phyloP scores from a whole-genome alignment of 2,888 invertebrate genomes.

The Drosophila fulvimacula region DNA sequence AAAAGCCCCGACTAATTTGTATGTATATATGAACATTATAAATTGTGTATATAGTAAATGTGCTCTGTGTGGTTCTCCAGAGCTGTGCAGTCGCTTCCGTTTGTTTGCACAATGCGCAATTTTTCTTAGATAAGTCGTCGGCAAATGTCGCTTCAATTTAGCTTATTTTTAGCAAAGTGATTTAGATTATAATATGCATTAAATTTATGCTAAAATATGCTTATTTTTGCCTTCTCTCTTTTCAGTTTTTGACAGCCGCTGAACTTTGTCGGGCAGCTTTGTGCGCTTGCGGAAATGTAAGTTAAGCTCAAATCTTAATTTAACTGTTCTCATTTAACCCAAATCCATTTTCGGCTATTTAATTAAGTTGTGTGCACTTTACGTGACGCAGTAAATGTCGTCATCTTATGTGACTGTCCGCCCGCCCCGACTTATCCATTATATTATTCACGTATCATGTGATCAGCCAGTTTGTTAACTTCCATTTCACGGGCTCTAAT shows the following conservation, averaged over 20 bases:
- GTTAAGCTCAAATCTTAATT: constrained; percentile 23
- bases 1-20: constrained; percentile 40
- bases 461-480: constrained; percentile 46
- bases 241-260: constrained; percentile 35
- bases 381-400: constrained; percentile 45
- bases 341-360: constrained; percentile 33
- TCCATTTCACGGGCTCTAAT: constrained; percentile 54
- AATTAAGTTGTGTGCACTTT: constrained; percentile 42
- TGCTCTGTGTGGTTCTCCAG: constrained; percentile 29
- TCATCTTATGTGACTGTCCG: constrained; percentile 39
- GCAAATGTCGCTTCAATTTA: constrained; percentile 15
- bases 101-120: constrained; percentile 66
- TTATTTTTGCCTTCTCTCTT: neutral
- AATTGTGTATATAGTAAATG: constrained; percentile 25
- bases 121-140: constrained; percentile 62
- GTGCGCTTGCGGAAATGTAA: constrained; percentile 50
- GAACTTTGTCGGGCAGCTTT: constrained; percentile 26
- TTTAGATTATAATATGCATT: constrained; percentile 41
- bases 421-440: constrained; percentile 40
- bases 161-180: constrained; percentile 42
- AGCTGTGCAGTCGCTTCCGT: constrained; percentile 53
- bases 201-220: constrained; percentile 42
- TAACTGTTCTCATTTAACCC: constrained; percentile 52
- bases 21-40: constrained; percentile 6
- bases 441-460: constrained; percentile 41